These are phyloP conservation scores for Planiliza haematocheilus DNA, from an alignment of 2,113 vertebrate species.

Conservation along the genomic window DNA sequence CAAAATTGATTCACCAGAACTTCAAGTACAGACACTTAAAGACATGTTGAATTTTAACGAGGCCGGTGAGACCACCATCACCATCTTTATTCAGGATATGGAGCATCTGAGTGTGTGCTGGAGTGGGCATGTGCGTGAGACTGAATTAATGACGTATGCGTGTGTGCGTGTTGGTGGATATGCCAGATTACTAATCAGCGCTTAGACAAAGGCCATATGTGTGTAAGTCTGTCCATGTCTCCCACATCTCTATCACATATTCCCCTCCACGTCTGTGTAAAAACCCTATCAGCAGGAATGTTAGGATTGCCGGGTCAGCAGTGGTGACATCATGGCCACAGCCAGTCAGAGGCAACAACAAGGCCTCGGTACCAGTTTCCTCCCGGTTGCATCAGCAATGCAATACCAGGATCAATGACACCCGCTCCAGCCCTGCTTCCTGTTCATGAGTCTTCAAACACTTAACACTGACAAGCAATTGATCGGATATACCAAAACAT, in stretches of 20 bases:
- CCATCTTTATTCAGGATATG: slow-evolving; percentile 46
- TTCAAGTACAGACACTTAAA: slow-evolving; percentile 58
- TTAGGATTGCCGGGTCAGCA: slow-evolving; percentile 76
- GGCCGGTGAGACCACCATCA: slow-evolving; percentile 50
- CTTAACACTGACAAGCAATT: not conserved
- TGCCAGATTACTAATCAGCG: slow-evolving; percentile 73
- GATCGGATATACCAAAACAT: not conserved
- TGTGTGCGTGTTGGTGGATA: slow-evolving; percentile 40
- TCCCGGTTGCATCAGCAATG: slow-evolving; percentile 71
- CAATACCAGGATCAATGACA: slow-evolving; percentile 52
- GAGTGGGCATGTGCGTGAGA: slow-evolving; percentile 63
- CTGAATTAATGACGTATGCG: slow-evolving; percentile 71
- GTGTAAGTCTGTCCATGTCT: slow-evolving; percentile 58
- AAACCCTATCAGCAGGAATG: slow-evolving; percentile 74
- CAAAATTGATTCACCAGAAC: slow-evolving; percentile 43
- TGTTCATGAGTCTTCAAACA: slow-evolving; percentile 23
- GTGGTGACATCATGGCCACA: slow-evolving; percentile 78
- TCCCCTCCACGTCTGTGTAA: slow-evolving; percentile 49
- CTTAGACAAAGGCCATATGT: slow-evolving; percentile 74
- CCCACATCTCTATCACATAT: slow-evolving; percentile 49
- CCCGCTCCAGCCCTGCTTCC: slow-evolving; percentile 29
- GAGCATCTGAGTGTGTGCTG: slow-evolving; percentile 58
- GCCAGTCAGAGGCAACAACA: slow-evolving; percentile 57
- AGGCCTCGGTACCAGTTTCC: slow-evolving; percentile 62
- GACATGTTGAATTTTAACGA: slow-evolving; percentile 76